Evolutionary conservation across 2,888 invertebrate species (phyloP), one percentile per base, ranked within the genome.

Genomic region (Neoscelio sp.): DNA sequence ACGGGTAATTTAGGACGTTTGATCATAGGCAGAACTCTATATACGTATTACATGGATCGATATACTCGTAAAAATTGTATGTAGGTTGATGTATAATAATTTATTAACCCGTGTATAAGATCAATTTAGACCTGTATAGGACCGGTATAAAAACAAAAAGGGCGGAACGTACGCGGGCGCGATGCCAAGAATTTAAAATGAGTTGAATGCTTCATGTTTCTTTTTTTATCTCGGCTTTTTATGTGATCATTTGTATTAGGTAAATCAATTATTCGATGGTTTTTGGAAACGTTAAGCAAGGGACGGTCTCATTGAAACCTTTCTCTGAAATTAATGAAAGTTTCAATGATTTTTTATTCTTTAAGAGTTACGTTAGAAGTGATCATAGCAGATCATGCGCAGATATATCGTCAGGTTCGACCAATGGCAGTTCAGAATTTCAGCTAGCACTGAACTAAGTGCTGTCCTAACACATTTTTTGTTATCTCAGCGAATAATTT

Each of bases 41-140:
- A 18, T 35, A 46, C 48, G 30, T 58, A 58, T 30, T 38, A 40
- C 13, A 10, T 20, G n/a, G 58, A 68, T 68, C 68, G 20, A 68
- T 68, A 58, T 4, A n/a, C 17, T 58, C 48, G 48, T 68, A 58
- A 58, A 58, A 68, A 68, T 68, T 58, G 12, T 40, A 68, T 48
- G 17, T 18, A 40, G 48, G 3, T 17, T 17, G 18, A 8, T 8
- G 20, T 20, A 28, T 15, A 30, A 60, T 60, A 38, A 58, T 68
- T 60, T 70, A 70, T 70, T 70, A 60, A 58, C 38, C 70, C 30
- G 56, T 48, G 40, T 26, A 17, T 38, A 70, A 60, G 33, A 70
- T 30, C 33, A 60, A 38, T 68, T 68, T 56, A 56, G 60, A 52
- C 23, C 28, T 50, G 33, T 38, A 40, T 28, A 10, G 48, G 48